Evolutionary conservation across 30 jellyfish, hydroid and myxozoan species (phyloP).

Genomic region (Catostylus mosaicus): DNA sequence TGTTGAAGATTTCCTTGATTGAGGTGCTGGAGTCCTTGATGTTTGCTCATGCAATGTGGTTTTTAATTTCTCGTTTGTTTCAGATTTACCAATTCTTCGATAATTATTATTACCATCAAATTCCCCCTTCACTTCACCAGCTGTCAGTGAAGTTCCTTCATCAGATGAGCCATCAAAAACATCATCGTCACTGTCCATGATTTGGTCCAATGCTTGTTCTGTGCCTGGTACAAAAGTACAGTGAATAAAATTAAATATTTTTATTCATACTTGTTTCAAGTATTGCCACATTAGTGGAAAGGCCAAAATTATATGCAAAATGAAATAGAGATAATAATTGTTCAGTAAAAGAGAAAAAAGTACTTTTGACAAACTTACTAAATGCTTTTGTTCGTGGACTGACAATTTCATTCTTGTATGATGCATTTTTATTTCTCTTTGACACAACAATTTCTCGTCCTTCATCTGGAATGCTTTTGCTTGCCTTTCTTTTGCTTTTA

Average conservation of each 20-base stretch:
- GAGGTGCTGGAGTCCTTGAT: too few relatives aligned
- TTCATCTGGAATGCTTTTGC: conserved; percentile 53
- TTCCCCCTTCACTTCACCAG: not conserved
- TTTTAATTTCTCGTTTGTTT: not conserved
- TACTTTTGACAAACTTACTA: conserved; percentile 23
- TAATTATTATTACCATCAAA: not conserved
- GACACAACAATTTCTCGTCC: conserved; percentile 19
- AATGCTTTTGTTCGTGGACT: conserved; percentile 34
- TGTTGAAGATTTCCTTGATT: too few relatives aligned
- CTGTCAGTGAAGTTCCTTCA: conserved; percentile 39
- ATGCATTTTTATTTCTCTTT: conserved; percentile 22
- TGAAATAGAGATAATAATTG: too few relatives aligned
- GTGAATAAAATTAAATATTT: too few relatives aligned
- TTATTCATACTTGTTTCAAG: too few relatives aligned
- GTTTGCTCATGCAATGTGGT: too few relatives aligned
- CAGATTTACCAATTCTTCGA: not conserved
- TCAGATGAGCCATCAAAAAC: conserved; percentile 41
- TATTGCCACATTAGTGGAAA: too few relatives aligned
- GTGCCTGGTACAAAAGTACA: conserved; percentile 7
- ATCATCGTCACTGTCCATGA: conserved; percentile 40
- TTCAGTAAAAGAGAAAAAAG: too few relatives aligned
- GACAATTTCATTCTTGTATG: not conserved
- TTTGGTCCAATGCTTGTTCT: conserved; percentile 33
- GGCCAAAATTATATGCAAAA: too few relatives aligned
- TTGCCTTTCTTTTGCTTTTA: conserved; percentile 57